These are phyloP conservation scores for Lindbergichthys nudifrons DNA, from an alignment of 2,797 vertebrate species.

Conservation along the genomic window DNA sequence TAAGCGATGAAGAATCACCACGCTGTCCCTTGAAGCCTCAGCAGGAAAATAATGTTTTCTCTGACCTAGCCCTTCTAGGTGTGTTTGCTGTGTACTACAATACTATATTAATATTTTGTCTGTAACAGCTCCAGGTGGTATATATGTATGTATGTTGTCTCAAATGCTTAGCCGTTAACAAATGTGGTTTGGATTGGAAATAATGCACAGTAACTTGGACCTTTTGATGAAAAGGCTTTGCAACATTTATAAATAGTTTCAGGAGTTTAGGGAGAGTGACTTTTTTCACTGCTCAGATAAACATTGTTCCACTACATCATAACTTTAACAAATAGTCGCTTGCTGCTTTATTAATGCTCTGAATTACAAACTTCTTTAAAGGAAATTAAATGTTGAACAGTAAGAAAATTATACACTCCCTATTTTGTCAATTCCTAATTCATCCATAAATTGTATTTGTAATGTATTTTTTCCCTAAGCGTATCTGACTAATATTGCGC, in stretches of 20 bases:
- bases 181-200: not conserved
- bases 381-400: not conserved
- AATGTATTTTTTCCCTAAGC: not conserved
- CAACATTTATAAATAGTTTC: not conserved
- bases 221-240: not conserved
- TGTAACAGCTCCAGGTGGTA: not conserved
- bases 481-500: not conserved
- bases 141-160: not conserved
- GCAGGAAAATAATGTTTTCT: constrained; percentile 25
- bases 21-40: constrained; percentile 40
- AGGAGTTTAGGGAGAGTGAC: too few relatives aligned
- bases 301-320: too few relatives aligned
- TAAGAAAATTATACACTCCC: not conserved
- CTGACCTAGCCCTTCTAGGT: constrained; percentile 18
- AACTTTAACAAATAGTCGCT: too few relatives aligned
- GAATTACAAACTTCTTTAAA: not conserved
- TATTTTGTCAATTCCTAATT: too few relatives aligned
- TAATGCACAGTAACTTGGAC: not conserved
- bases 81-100: too few relatives aligned
- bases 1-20: constrained; percentile 70
- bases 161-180: not conserved
- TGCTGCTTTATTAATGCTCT: too few relatives aligned
- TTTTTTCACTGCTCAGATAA: too few relatives aligned
- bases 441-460: not conserved
- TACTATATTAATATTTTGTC: not conserved